Evolutionary conservation across 2,888 invertebrate species (phyloP).

Genomic region (Lepidochrysops patricia): DNA sequence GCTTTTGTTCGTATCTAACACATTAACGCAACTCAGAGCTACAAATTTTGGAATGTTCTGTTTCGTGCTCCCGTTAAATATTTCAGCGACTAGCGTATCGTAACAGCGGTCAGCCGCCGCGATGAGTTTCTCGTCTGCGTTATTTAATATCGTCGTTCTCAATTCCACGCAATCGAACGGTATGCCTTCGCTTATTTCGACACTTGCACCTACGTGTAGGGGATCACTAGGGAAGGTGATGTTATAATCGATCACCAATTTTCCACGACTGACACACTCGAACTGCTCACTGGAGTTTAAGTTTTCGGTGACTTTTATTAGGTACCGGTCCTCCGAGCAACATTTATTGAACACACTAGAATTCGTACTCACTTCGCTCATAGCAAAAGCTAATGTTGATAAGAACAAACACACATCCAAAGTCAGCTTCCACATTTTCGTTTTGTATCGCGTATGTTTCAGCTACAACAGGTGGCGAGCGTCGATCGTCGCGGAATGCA

Average conservation of each 20-base stretch:
- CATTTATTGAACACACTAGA: conserved; percentile 51
- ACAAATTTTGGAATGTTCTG: conserved; percentile 47
- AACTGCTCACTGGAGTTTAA: conserved; percentile 29
- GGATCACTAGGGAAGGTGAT: conserved; percentile 36
- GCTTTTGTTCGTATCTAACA: conserved; percentile 30
- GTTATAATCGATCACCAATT: conserved; percentile 34
- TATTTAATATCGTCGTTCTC: conserved; percentile 32
- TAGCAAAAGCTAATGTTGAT: conserved; percentile 23
- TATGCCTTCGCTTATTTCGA: conserved; percentile 41
- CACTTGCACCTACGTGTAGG: conserved; percentile 38
- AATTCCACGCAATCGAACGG: conserved; percentile 40
- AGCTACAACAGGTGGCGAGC: conserved; percentile 50
- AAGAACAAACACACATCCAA: conserved; percentile 34
- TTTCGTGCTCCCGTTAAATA: conserved; percentile 39
- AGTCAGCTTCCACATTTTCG: conserved; percentile 44
- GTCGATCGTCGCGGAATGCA: conserved; percentile 46
- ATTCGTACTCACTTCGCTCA: conserved; percentile 24
- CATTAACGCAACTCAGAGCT: conserved; percentile 41
- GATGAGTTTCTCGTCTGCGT: conserved; percentile 29
- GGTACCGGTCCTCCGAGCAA: conserved; percentile 44
- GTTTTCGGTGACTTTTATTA: conserved; percentile 42
- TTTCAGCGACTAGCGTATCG: conserved; percentile 47
- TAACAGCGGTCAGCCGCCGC: conserved; percentile 37
- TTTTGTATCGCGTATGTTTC: conserved; percentile 18
- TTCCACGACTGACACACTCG: conserved; percentile 42